phyloP scores from a whole-genome alignment of 30 jellyfish, hydroid and myxozoan genomes.

The Catostylus mosaicus region DNA sequence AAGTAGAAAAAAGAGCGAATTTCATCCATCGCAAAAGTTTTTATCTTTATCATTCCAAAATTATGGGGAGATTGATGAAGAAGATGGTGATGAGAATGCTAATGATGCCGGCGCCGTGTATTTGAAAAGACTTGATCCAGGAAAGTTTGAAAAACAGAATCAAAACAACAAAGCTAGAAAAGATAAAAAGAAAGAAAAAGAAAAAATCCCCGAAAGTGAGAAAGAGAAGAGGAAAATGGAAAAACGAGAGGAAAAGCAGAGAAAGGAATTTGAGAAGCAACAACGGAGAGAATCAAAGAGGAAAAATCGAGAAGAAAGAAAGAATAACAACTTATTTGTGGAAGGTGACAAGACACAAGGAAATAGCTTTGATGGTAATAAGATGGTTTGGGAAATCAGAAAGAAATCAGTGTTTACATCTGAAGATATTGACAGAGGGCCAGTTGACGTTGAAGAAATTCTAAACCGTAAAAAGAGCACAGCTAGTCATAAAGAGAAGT shows the following conservation, averaged over 20 bases:
- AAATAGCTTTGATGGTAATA: background rate
- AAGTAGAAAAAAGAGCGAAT: constrained; percentile 45
- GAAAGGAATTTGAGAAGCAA: background rate
- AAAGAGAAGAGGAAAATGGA: background rate
- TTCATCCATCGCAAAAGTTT: constrained; percentile 43
- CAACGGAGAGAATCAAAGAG: background rate
- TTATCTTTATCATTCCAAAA: constrained; percentile 27
- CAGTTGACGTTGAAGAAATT: constrained; percentile 34
- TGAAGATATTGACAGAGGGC: constrained; percentile 8
- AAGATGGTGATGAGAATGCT: background rate
- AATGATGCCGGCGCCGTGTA: constrained; percentile 14
- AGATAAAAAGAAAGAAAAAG: background rate
- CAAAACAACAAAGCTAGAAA: background rate
- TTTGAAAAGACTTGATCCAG: constrained; percentile 11
- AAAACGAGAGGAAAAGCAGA: background rate
- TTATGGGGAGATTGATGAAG: background rate
- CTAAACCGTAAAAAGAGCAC: constrained; percentile 30
- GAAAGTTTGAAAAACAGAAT: background rate
- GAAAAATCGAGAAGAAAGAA: background rate
- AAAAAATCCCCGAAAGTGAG: too few relatives aligned
- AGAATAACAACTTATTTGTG: background rate
- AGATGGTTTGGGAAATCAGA: background rate
- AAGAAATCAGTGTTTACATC: background rate
- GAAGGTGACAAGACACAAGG: background rate
- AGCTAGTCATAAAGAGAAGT: constrained; percentile 31